Conservation (phyloP, 2,888 invertebrate species). For the Cephonodes hylas region DNA sequence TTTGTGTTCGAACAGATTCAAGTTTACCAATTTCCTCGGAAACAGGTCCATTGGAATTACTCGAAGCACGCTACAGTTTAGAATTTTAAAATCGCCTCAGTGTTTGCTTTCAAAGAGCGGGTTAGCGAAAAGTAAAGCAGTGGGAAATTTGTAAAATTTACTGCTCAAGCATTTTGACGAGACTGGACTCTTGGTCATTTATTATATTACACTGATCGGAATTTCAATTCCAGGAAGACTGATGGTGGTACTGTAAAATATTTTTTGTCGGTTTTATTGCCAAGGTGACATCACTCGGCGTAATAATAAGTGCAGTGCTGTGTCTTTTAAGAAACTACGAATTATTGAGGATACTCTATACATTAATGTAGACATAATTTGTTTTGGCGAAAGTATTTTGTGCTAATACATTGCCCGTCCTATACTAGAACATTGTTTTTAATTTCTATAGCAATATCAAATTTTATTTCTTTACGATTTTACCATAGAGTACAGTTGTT, state of each 20-base stretch:
- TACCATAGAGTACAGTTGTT: not conserved
- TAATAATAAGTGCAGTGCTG: too few species aligned
- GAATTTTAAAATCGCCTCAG: not conserved
- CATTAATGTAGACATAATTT: too few species aligned
- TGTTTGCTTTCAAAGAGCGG: slow-evolving; percentile 2
- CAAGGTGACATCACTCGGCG: too few species aligned
- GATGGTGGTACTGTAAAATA: too few species aligned
- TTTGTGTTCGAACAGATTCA: too few species aligned
- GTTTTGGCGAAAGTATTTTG: too few species aligned
- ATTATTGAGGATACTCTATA: too few species aligned
- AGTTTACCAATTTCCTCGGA: not conserved
- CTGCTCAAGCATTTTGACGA: not conserved
- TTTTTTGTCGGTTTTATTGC: too few species aligned
- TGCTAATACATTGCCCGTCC: not conserved
- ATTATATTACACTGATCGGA: not conserved
- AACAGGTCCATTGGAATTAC: not conserved
- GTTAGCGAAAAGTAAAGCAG: not conserved
- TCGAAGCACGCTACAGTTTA: not conserved
- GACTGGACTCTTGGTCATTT: not conserved
- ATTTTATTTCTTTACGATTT: too few species aligned
- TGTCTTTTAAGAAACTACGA: too few species aligned
- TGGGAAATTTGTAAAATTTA: slow-evolving; percentile 1
- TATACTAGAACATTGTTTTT: too few species aligned
- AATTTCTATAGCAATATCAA: too few species aligned
- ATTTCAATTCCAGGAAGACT: not conserved